These are phyloP conservation scores for Gobius niger DNA, from an alignment of 2,113 vertebrate genomes.

Conservation along the genomic window DNA sequence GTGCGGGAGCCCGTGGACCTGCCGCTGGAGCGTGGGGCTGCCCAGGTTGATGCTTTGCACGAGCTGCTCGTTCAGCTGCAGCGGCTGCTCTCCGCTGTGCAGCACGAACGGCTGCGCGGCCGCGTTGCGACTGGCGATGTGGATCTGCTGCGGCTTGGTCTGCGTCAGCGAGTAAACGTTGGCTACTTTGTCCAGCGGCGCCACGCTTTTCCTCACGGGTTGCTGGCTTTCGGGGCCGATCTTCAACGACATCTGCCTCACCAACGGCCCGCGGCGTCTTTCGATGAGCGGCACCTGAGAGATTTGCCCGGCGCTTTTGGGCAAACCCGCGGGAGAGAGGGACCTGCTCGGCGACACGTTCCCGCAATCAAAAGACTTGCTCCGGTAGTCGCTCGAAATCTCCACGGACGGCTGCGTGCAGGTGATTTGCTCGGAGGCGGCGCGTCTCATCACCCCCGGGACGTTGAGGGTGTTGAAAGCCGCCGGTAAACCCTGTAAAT, in stretches of 20 bases:
- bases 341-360: constrained; percentile 79
- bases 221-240: constrained; percentile 86
- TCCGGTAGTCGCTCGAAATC: constrained; percentile 85
- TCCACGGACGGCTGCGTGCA: constrained; percentile 87
- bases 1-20: constrained; percentile 76
- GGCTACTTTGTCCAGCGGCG: constrained; percentile 74
- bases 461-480: constrained; percentile 83
- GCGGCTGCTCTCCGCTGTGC: constrained; percentile 57
- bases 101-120: constrained; percentile 64
- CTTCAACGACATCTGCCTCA: constrained; percentile 94
- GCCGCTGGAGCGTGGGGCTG: constrained; percentile 74
- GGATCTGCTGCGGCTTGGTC: constrained; percentile 70
- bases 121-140: constrained; percentile 55
- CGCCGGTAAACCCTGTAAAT: constrained; percentile 82
- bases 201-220: constrained; percentile 63
- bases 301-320: constrained; percentile 58
- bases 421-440: constrained; percentile 91
- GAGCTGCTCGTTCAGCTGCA: constrained; percentile 68
- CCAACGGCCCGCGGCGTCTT: constrained; percentile 90
- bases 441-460: constrained; percentile 91
- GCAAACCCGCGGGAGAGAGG: constrained; percentile 68
- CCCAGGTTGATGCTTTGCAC: constrained; percentile 78
- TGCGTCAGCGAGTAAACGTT: constrained; percentile 70
- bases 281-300: constrained; percentile 86
- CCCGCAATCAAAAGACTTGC: constrained; percentile 95